These are phyloP conservation scores for Synchiropus splendidus DNA, from an alignment of 2,113 vertebrate species.

Conservation along the genomic window DNA sequence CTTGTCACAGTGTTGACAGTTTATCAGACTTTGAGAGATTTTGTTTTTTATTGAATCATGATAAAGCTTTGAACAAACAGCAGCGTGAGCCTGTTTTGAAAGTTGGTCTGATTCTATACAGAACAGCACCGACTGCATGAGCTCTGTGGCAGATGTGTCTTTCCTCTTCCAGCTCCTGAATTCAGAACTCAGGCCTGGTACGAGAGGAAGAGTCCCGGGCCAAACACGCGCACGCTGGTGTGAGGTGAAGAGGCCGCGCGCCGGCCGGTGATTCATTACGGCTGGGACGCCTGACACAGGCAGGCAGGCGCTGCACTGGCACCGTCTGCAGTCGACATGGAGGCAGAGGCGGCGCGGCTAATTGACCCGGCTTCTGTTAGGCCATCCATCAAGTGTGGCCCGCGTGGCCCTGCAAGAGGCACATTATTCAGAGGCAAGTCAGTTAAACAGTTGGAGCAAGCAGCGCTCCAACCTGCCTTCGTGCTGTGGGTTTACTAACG, in stretches of 20 bases:
- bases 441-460: slow-evolving; percentile 43
- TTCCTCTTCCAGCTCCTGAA: too few species aligned
- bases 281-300: slow-evolving; percentile 51
- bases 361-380: slow-evolving; percentile 71
- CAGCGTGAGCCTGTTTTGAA: too few species aligned
- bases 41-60: too few species aligned
- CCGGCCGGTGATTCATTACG: slow-evolving; percentile 67
- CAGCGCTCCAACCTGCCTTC: slow-evolving; percentile 43
- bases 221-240: slow-evolving; percentile 36
- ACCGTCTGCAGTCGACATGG: slow-evolving; percentile 45
- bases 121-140: too few species aligned
- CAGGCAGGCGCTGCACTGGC: slow-evolving; percentile 43
- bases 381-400: slow-evolving; percentile 67
- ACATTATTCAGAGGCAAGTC: slow-evolving; percentile 65
- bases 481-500: slow-evolving; percentile 23
- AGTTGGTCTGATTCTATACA: too few species aligned
- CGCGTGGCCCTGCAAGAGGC: slow-evolving; percentile 53
- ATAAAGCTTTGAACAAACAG: too few species aligned
- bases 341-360: slow-evolving; percentile 59
- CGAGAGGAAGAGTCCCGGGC: slow-evolving; percentile 9
- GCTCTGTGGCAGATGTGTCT: too few species aligned
- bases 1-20: too few species aligned
- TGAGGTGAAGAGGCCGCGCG: slow-evolving; percentile 57
- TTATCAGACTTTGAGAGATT: too few species aligned
- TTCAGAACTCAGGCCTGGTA: too few species aligned